phyloP scores from a whole-genome alignment of 2,888 invertebrate genomes.

The Philaethria dido region DNA sequence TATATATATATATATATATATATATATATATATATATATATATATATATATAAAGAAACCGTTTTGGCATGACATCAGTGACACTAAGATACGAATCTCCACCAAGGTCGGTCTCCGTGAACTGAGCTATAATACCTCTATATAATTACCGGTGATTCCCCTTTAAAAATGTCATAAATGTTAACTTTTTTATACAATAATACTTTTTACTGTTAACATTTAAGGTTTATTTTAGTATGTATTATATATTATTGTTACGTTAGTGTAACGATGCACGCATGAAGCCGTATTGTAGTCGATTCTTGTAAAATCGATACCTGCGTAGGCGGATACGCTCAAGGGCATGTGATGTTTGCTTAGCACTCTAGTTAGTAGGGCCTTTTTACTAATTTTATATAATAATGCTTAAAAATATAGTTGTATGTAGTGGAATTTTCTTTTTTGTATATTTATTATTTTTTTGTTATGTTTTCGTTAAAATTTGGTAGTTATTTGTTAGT shows the following conservation, averaged over 20 bases:
- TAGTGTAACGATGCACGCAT: slow-evolving; percentile 56
- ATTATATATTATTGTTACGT: slow-evolving; percentile 48
- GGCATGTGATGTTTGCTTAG: slow-evolving; percentile 57
- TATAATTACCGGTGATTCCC: slow-evolving; percentile 56
- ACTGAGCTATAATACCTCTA: slow-evolving; percentile 35
- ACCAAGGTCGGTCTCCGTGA: slow-evolving; percentile 59
- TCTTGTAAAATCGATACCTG: slow-evolving; percentile 74
- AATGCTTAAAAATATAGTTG: no score
- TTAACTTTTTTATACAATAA: slow-evolving; percentile 31
- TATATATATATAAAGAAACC: neutral
- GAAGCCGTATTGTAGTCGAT: slow-evolving; percentile 76
- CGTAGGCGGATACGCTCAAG: slow-evolving; percentile 76
- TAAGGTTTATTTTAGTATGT: slow-evolving; percentile 51
- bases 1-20: no score
- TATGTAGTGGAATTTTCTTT: no score
- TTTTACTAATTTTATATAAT: no score
- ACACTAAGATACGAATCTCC: slow-evolving; percentile 57
- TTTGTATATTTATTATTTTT: no score
- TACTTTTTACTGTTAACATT: slow-evolving; percentile 41
- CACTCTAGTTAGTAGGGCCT: slow-evolving; percentile 31
- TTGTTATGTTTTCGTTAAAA: no score
- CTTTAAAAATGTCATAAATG: slow-evolving; percentile 46
- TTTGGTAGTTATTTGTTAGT: no score
- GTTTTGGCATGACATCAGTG: slow-evolving; percentile 32
- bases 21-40: neutral